Percentiles rank a stretch among this genome's conserved stretches.
These are phyloP conservation scores for Tribolium castaneum DNA, from an alignment of 1,140 invertebrate species.

Conservation along the genomic window DNA sequence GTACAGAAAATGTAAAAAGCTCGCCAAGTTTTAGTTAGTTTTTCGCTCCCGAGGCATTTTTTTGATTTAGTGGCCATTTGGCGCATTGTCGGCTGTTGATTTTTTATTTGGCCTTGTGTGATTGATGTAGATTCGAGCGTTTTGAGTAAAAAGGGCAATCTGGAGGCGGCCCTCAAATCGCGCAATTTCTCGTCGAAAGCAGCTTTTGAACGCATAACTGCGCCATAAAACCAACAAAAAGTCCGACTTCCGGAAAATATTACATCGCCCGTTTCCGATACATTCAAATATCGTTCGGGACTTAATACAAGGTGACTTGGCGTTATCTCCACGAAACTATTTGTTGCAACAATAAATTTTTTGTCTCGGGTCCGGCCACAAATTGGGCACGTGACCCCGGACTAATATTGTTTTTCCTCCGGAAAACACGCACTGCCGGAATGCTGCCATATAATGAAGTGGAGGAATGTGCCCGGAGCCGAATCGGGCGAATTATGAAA, in stretches of 20 bases:
- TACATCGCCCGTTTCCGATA: background rate
- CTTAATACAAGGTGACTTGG: background rate
- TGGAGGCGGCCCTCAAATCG: no score
- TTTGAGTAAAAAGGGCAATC: no score
- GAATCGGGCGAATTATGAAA: background rate
- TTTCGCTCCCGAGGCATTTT: no score
- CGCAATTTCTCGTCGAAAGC: background rate
- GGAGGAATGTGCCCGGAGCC: background rate
- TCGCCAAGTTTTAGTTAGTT: no score
- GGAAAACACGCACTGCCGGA: background rate
- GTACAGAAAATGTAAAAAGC: no score
- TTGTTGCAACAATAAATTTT: background rate
- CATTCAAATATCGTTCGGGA: background rate
- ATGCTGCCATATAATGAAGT: background rate
- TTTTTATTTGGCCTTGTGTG: no score
- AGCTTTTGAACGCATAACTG: background rate
- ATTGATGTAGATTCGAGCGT: no score
- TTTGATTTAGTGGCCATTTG: no score
- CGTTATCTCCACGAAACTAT: background rate
- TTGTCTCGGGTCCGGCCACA: background rate
- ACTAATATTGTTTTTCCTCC: background rate
- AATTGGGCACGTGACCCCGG: conserved; percentile 1
- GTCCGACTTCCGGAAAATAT: background rate
- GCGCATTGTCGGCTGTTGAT: no score
- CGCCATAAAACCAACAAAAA: conserved; percentile 8